These are phyloP conservation scores for Gymnosoma rotundatum DNA, from an alignment of 2,888 invertebrate species.

Conservation along the genomic window DNA sequence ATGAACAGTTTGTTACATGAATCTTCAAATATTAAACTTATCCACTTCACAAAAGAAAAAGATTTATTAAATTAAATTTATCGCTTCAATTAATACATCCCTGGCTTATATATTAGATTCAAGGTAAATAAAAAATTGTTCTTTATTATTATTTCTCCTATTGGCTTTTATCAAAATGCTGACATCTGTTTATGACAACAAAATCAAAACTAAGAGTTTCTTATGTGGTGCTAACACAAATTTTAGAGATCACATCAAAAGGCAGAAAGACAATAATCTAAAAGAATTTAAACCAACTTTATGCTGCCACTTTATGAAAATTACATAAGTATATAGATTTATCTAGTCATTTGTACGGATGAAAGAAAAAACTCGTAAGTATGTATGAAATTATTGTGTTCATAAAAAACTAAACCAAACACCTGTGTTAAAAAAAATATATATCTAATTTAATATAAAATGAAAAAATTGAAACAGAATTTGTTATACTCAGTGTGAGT, in stretches of 20 bases:
- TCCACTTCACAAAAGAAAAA: no score
- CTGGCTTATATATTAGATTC: no score
- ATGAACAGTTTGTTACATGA: no score
- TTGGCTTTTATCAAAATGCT: background rate
- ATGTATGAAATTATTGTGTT: background rate
- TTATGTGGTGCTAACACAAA: background rate
- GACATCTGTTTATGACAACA: slow-evolving; percentile 49
- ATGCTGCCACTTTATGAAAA: slow-evolving; percentile 19
- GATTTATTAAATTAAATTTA: no score
- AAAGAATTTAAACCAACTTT: slow-evolving; percentile 19
- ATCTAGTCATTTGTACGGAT: background rate
- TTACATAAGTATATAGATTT: slow-evolving; percentile 11
- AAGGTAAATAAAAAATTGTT: no score
- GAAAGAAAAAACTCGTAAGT: background rate
- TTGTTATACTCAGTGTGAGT: background rate
- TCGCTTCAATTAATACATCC: no score
- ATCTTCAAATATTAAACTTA: no score
- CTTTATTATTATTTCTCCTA: background rate
- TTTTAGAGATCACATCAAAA: no score
- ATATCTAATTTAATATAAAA: background rate
- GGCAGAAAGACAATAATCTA: background rate
- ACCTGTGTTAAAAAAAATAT: background rate
- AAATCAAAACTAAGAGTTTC: slow-evolving; percentile 28
- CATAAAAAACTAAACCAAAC: slow-evolving; percentile 24
- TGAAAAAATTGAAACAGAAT: background rate